phyloP scores from a whole-genome alignment of 2,113 vertebrate genomes.

The Daubentonia madagascariensis region DNA sequence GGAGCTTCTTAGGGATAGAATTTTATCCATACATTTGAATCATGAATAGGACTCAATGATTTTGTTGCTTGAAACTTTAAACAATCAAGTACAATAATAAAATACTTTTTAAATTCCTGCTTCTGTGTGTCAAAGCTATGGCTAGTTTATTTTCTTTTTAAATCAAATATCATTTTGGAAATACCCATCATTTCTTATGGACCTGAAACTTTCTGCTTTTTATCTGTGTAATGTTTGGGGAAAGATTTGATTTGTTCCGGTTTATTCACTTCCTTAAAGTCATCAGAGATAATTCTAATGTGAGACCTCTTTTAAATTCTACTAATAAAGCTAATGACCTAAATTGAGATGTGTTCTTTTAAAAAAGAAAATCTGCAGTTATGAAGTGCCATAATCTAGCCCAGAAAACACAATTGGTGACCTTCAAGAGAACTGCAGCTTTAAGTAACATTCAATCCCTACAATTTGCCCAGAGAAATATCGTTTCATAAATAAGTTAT shows the following conservation, averaged over 20 bases:
- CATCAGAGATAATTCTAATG: neutral
- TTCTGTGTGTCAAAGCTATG: neutral
- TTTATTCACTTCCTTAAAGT: neutral
- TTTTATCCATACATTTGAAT: neutral
- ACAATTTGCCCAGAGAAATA: neutral
- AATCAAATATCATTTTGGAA: constrained; percentile 34
- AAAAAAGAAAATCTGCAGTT: neutral
- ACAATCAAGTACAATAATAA: neutral
- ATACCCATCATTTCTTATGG: neutral
- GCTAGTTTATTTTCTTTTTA: neutral
- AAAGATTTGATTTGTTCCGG: neutral
- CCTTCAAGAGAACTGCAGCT: neutral
- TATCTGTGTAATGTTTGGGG: neutral
- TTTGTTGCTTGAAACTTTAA: constrained; percentile 24
- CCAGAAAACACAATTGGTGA: neutral
- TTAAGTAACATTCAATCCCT: neutral
- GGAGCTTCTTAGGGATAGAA: neutral
- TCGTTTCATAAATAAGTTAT: neutral
- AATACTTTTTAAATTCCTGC: neutral
- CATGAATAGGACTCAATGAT: neutral
- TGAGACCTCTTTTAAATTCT: constrained; percentile 45
- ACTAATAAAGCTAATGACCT: neutral
- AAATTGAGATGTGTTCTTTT: neutral
- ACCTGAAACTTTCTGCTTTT: neutral
- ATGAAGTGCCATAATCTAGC: neutral